Conservation (phyloP, 2,888 invertebrate species). For the Mellilla xanthometata region DNA sequence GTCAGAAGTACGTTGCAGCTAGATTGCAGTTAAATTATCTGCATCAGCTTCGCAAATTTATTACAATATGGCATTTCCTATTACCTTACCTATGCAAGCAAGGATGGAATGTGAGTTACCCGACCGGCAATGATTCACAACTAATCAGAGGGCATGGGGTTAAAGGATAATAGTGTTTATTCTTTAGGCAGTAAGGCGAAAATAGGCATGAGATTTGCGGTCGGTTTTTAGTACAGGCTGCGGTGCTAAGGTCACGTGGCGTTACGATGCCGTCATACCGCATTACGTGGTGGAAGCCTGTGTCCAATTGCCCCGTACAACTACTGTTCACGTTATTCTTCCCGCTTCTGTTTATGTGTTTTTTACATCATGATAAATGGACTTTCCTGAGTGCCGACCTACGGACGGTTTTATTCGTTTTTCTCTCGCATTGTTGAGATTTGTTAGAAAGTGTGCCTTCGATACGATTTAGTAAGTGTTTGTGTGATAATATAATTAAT, state of each 20-base stretch:
- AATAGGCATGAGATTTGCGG: conserved; percentile 19
- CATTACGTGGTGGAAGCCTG: conserved; percentile 36
- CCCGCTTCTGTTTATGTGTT: conserved; percentile 23
- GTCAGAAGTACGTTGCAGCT: conserved; percentile 39
- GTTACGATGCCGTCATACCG: conserved; percentile 61
- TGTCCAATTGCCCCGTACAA: conserved; percentile 22
- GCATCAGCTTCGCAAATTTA: conserved; percentile 57
- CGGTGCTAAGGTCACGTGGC: conserved; percentile 61
- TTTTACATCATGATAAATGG: conserved; percentile 18
- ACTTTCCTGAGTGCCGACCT: conserved; percentile 7
- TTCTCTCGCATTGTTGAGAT: conserved; percentile 6
- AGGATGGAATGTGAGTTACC: conserved; percentile 60
- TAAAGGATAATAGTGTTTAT: conserved; percentile 26
- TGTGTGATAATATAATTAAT: not conserved
- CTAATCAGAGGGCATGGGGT: conserved; percentile 15
- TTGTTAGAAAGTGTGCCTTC: conserved; percentile 3
- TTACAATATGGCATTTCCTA: conserved; percentile 69
- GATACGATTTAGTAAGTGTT: conserved; percentile 9
- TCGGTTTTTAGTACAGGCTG: conserved; percentile 34
- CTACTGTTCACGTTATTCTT: conserved; percentile 23
- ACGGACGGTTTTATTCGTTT: conserved; percentile 10
- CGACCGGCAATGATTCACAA: conserved; percentile 60
- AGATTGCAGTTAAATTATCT: conserved; percentile 46
- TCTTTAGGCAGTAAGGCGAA: conserved; percentile 14
- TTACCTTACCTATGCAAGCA: conserved; percentile 70